phyloP scores from a whole-genome alignment of 1,140 invertebrate species.

The Drosophila kohkoa region DNA sequence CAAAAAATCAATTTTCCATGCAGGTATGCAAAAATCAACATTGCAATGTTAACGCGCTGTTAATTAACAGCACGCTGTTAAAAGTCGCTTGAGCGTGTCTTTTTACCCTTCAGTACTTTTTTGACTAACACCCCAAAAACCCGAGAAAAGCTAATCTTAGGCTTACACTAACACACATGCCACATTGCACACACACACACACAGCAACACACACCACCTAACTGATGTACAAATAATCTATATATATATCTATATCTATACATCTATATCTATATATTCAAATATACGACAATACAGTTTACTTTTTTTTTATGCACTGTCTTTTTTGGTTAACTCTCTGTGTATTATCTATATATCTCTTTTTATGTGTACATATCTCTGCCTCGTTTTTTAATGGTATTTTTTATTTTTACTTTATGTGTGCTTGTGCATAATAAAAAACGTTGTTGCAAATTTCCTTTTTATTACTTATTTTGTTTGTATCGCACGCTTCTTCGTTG shows the following conservation, averaged over 20 bases:
- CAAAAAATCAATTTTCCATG: constrained; percentile 84
- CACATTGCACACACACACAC: constrained; percentile 34
- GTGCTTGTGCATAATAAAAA: constrained; percentile 54
- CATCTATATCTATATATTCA: constrained; percentile 18
- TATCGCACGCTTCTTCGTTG: constrained; percentile 69
- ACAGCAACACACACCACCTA: constrained; percentile 2
- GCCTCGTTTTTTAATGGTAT: constrained; percentile 33
- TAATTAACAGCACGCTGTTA: constrained; percentile 53
- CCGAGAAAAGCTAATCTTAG: constrained; percentile 48
- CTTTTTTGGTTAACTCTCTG: constrained; percentile 37
- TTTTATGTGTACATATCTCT: constrained; percentile 39
- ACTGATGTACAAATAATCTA: constrained; percentile 45
- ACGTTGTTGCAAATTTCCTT: constrained; percentile 44
- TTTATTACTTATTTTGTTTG: constrained; percentile 10
- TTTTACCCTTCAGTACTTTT: neutral
- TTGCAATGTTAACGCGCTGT: constrained; percentile 52
- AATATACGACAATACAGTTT: constrained; percentile 19
- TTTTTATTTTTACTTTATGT: constrained; percentile 27
- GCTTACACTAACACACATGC: constrained; percentile 57
- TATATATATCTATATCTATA: constrained; percentile 4
- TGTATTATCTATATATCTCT: constrained; percentile 37
- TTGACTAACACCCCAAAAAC: constrained; percentile 14
- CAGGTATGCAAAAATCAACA: constrained; percentile 78
- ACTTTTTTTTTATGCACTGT: neutral
- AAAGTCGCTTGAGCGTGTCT: constrained; percentile 39